A percentile compares a stretch with the other conserved stretches of the same genome.
Evolutionary conservation across 1,140 invertebrate species (phyloP).

Genomic region (Ptiloglossa arizonensis): DNA sequence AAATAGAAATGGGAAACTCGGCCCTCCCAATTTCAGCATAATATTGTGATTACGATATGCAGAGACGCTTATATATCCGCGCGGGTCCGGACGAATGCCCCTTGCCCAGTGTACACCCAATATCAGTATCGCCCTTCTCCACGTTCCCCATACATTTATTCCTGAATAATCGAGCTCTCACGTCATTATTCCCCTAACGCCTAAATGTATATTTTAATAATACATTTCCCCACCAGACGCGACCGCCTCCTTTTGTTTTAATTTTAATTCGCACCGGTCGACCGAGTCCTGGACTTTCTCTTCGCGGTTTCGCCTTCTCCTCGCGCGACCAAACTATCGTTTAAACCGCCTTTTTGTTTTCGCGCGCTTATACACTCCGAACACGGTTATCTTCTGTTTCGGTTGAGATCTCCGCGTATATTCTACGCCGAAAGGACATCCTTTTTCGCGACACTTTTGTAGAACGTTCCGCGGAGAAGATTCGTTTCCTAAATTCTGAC

Average conservation of each 20-base stretch:
- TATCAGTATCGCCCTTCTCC: conserved; percentile 68
- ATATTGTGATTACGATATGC: conserved; percentile 80
- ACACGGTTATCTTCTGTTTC: too few relatives aligned
- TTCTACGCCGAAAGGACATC: too few relatives aligned
- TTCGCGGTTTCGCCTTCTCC: too few relatives aligned
- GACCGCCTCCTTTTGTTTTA: conserved; percentile 1
- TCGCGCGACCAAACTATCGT: neutral
- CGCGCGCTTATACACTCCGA: too few relatives aligned
- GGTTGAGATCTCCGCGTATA: too few relatives aligned
- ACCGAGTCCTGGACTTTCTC: neutral
- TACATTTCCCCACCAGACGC: conserved; percentile 2
- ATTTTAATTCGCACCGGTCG: too few relatives aligned
- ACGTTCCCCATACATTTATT: conserved; percentile 76
- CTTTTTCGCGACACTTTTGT: too few relatives aligned
- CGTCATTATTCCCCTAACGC: conserved; percentile 72
- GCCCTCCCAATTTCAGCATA: conserved; percentile 79
- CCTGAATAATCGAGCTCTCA: conserved; percentile 72
- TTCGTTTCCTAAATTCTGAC: too few relatives aligned
- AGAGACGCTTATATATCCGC: conserved; percentile 61
- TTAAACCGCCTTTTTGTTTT: too few relatives aligned
- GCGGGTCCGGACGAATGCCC: conserved; percentile 58
- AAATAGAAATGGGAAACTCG: conserved; percentile 79
- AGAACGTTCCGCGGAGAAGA: too few relatives aligned
- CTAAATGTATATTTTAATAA: conserved; percentile 68
- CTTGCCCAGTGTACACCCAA: conserved; percentile 66